These are phyloP conservation scores for Scleropages formosus DNA, from an alignment of 2,797 vertebrate genomes.

Conservation along the genomic window DNA sequence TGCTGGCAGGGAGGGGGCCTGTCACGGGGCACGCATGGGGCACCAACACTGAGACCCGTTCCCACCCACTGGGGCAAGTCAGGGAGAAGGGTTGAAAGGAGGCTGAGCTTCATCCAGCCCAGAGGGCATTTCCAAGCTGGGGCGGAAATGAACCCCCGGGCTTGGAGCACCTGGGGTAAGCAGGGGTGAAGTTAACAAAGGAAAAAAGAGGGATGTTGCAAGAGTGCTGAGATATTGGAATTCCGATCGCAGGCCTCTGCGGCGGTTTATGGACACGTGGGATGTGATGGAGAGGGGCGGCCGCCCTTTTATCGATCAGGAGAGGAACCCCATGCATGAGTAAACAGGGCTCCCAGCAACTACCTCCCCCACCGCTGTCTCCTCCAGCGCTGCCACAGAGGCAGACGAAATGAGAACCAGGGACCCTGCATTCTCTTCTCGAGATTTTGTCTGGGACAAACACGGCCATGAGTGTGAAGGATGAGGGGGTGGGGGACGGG, in stretches of 20 bases:
- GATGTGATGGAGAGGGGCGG: conserved; percentile 20
- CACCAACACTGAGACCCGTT: no score
- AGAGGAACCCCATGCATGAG: conserved; percentile 37
- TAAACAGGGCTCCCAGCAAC: conserved; percentile 18
- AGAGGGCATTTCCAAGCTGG: conserved; percentile 13
- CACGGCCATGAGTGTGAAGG: conserved; percentile 19
- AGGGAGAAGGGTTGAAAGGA: background rate
- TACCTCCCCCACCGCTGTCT: background rate
- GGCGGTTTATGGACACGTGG: conserved; percentile 4
- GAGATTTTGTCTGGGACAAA: conserved; percentile 20
- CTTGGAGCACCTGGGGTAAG: background rate
- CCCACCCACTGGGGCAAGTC: no score
- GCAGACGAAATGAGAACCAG: conserved; percentile 52
- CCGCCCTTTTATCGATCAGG: background rate
- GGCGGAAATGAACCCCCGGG: background rate
- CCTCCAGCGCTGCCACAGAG: conserved; percentile 29
- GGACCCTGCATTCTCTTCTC: conserved; percentile 26
- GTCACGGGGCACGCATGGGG: background rate
- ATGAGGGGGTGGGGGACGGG: background rate
- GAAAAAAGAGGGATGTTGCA: background rate
- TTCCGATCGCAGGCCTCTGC: background rate
- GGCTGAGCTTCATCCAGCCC: background rate
- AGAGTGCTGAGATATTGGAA: conserved; percentile 7
- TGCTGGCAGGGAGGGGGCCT: no score
- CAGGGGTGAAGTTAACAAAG: background rate